Percentiles rank a stretch among this genome's conserved stretches.
These are phyloP conservation scores for Altica lythri DNA, from an alignment of 2,888 invertebrate genomes.

Conservation along the genomic window DNA sequence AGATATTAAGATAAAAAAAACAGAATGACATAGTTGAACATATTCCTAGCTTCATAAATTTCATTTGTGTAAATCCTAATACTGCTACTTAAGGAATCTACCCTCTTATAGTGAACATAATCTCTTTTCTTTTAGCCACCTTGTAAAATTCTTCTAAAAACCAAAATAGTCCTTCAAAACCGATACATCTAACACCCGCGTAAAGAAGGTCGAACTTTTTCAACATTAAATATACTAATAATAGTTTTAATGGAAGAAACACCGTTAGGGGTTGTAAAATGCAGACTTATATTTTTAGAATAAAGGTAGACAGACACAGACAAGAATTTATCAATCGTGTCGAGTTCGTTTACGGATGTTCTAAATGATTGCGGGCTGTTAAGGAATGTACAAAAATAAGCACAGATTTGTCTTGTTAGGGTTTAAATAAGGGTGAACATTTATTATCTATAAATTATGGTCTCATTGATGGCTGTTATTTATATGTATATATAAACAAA, in stretches of 20 bases:
- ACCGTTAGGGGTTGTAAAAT: conserved; percentile 19
- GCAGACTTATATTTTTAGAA: conserved; percentile 19
- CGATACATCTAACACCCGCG: conserved; percentile 6
- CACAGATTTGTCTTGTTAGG: neutral
- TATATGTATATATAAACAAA: too few relatives aligned
- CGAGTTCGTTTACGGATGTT: neutral
- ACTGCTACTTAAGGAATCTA: too few relatives aligned
- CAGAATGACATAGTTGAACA: too few relatives aligned
- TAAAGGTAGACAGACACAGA: neutral
- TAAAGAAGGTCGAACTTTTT: conserved; percentile 1
- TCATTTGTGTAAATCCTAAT: too few relatives aligned
- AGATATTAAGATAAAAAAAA: too few relatives aligned
- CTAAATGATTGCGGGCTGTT: neutral
- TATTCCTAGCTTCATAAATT: too few relatives aligned
- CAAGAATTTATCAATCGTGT: neutral
- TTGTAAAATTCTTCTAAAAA: conserved; percentile 2
- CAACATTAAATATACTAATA: conserved; percentile 26
- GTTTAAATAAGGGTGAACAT: neutral
- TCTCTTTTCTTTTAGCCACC: too few relatives aligned
- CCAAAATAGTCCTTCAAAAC: conserved; percentile 2
- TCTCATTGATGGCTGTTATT: too few relatives aligned
- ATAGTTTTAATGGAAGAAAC: conserved; percentile 23
- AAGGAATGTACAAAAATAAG: neutral
- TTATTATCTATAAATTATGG: too few relatives aligned
- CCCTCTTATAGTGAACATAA: too few relatives aligned